phyloP scores from a whole-genome alignment of 2,888 invertebrate species.

The Cartodere bifasciata region DNA sequence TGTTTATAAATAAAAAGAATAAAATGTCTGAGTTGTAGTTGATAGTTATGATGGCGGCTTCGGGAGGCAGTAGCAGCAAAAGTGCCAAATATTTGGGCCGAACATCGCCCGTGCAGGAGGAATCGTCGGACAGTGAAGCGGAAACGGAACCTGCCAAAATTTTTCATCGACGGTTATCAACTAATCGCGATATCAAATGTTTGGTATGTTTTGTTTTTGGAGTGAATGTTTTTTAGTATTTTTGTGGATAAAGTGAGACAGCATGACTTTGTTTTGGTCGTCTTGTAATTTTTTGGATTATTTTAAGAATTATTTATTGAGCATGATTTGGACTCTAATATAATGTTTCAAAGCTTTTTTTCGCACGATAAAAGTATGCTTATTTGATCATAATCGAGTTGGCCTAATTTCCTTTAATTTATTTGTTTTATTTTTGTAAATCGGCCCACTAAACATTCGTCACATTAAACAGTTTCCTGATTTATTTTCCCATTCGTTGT shows the following conservation, averaged over 20 bases:
- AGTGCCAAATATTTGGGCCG: slow-evolving; percentile 31
- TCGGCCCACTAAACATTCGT: too few species aligned
- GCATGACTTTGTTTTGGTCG: slow-evolving; percentile 11
- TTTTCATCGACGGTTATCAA: slow-evolving; percentile 66
- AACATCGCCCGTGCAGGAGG: slow-evolving; percentile 36
- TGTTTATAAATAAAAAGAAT: slow-evolving; percentile 17
- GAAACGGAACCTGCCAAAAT: slow-evolving; percentile 65
- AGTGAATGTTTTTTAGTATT: slow-evolving; percentile 10
- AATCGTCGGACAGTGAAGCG: slow-evolving; percentile 70
- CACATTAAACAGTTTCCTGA: too few species aligned
- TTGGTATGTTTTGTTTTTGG: slow-evolving; percentile 46
- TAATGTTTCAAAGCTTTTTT: too few species aligned
- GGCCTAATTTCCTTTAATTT: too few species aligned
- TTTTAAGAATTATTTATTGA: too few species aligned
- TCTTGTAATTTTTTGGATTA: slow-evolving; percentile 16
- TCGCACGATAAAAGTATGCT: too few species aligned
- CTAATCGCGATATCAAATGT: slow-evolving; percentile 69
- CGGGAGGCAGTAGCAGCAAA: slow-evolving; percentile 26
- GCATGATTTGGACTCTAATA: too few species aligned
- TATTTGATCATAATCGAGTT: too few species aligned
- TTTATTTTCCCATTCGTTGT: too few species aligned
- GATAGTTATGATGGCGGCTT: slow-evolving; percentile 24
- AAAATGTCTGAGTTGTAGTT: slow-evolving; percentile 25
- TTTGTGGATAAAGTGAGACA: slow-evolving; percentile 10
- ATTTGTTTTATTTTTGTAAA: too few species aligned